Conservation (phyloP, 2,888 invertebrate species). For the Tiphia femorata region DNA sequence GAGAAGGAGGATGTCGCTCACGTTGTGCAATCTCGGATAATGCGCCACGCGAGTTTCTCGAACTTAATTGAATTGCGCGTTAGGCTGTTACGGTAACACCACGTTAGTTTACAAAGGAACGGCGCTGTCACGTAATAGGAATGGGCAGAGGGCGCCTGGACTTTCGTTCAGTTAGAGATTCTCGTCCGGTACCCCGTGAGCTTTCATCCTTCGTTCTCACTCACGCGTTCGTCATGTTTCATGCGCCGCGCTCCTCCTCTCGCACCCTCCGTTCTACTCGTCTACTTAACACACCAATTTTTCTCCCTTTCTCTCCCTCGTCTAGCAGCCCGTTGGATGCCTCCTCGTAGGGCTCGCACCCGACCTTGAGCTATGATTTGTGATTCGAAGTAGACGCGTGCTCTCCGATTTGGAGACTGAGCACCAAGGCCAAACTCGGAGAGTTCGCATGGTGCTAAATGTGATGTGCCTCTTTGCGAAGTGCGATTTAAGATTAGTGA, state of each 20-base stretch:
- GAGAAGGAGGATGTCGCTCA: no score
- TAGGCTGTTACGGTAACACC: no score
- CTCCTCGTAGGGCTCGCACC: no score
- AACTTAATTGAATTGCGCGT: no score
- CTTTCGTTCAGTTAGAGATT: constrained; percentile 27
- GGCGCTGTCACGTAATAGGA: background rate
- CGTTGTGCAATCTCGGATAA: no score
- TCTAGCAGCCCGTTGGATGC: background rate
- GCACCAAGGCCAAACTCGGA: constrained; percentile 52
- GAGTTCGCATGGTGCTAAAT: constrained; percentile 16
- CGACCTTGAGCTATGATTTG: constrained; percentile 44
- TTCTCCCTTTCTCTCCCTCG: no score
- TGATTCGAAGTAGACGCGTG: constrained; percentile 36
- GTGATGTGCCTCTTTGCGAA: background rate
- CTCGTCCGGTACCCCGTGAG: background rate
- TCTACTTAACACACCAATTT: no score
- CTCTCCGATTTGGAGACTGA: constrained; percentile 55
- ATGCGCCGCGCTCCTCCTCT: background rate
- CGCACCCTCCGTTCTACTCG: no score
- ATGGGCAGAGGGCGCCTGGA: constrained; percentile 1
- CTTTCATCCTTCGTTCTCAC: background rate
- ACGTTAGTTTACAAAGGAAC: no score
- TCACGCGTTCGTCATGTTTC: background rate
- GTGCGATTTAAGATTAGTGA: background rate
- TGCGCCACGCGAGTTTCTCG: no score